Percentiles rank a stretch among this genome's conserved stretches.
These are phyloP conservation scores for Coboldia fuscipes DNA, from an alignment of 1,140 invertebrate genomes.

Conservation along the genomic window DNA sequence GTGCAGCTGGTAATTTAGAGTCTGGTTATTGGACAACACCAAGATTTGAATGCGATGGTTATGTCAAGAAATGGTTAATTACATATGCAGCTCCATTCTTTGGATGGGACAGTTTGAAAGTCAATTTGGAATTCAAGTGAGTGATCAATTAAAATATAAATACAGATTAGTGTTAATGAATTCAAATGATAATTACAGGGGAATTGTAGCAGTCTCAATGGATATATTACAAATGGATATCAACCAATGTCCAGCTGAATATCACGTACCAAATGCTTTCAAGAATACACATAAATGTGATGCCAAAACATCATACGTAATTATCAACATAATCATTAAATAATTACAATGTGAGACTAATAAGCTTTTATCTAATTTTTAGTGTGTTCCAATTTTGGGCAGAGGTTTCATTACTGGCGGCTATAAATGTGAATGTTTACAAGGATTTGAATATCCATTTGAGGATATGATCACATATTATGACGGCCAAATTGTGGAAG, in stretches of 20 bases:
- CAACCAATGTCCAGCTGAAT: conserved; percentile 84
- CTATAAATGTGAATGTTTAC: conserved; percentile 96
- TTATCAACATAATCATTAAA: conserved; percentile 18
- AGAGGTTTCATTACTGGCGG: conserved; percentile 78
- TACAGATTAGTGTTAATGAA: neutral
- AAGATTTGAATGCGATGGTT: conserved; percentile 85
- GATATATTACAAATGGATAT: conserved; percentile 76
- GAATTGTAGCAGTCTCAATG: conserved; percentile 85
- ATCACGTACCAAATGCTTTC: conserved; percentile 79
- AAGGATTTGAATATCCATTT: conserved; percentile 94
- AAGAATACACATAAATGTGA: conserved; percentile 92
- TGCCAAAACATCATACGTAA: conserved; percentile 76
- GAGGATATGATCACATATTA: conserved; percentile 87
- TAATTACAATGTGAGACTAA: conserved; percentile 6
- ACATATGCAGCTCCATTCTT: conserved; percentile 94
- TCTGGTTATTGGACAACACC: conserved; percentile 88
- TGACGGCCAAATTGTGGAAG: conserved; percentile 88
- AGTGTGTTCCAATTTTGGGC: conserved; percentile 88
- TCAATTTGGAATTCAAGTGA: conserved; percentile 85
- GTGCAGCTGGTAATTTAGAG: conserved; percentile 51
- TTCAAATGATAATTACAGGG: conserved; percentile 37
- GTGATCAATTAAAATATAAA: conserved; percentile 15
- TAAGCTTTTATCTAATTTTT: conserved; percentile 16
- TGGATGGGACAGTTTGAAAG: conserved; percentile 82
- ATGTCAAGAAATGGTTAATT: conserved; percentile 83